Evolutionary conservation across 2,797 vertebrate genomes (phyloP), one percentile per base, ranked within the genome.

Genomic region (Acanthurus leucopareius): DNA sequence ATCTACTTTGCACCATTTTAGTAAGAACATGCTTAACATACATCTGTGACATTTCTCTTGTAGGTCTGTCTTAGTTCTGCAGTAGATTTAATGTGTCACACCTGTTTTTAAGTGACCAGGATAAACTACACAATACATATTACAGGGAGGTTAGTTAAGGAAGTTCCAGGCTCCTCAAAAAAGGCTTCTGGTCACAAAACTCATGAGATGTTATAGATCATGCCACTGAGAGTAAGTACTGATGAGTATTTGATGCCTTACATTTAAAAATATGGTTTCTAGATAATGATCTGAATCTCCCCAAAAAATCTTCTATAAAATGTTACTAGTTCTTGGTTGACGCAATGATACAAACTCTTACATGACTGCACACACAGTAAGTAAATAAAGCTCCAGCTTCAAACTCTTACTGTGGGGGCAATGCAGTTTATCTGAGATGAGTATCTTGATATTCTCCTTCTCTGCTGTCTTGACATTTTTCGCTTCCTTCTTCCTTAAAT

Each of bases 381-480:
- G 69, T 60, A 74, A 84, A 88, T 69, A 69, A 69, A 82, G 76
- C 82, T 76, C 65, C 19, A 15, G 70, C 70, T 45, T 78, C 62
- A 78, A 68, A 73, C 84, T 53, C 49, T 40, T 56, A 77, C 69
- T 81, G 60, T 58, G 64, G 58, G 66, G 48, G 0, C 71, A 40
- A 32, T 66, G 60, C 67, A 48, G 67, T 75, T 89, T 89, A 93
- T 91, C 88, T 62, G n/a, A 83, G 83, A 91, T 82, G 81, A 89
- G 68, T 66, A 87, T 92, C 84, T 86, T 57, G 82, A 91, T 88
- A 83, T 80, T 75, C 67, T 75, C 47, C 62, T 60, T 45, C 75
- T 62, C 51, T 0, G 40, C 71, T 56, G 69, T 79, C 76, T 85
- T 78, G 60, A 58, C 67, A 68, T 58, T 28, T 35, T 51, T 77